These are phyloP conservation scores for Nothocercus julius DNA, from an alignment of 2,113 vertebrate genomes.

Conservation along the genomic window DNA sequence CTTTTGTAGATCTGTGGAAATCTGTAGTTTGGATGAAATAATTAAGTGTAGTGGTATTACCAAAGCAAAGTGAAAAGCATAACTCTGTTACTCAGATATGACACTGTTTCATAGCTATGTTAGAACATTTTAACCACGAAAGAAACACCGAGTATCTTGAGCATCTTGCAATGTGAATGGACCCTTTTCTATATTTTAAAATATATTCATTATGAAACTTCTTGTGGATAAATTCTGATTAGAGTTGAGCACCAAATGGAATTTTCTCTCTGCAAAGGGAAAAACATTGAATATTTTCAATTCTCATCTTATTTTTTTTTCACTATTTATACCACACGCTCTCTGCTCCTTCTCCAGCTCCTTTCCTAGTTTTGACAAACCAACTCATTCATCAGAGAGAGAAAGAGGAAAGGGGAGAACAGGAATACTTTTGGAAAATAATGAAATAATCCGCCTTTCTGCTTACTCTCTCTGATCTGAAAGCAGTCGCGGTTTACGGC, in stretches of 20 bases:
- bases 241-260: neutral
- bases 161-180: neutral
- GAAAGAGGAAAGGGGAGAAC: neutral
- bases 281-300: constrained; percentile 15
- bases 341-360: neutral
- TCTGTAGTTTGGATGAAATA: constrained; percentile 54
- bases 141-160: neutral
- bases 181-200: neutral
- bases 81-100: constrained; percentile 59
- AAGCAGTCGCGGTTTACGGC: neutral
- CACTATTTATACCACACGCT: neutral
- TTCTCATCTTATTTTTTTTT: neutral
- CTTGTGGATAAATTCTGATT: neutral
- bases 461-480: constrained; percentile 12
- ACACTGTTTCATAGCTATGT: constrained; percentile 15
- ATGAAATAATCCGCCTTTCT: constrained; percentile 22
- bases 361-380: constrained; percentile 33
- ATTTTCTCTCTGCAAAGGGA: constrained; percentile 14
- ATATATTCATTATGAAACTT: neutral
- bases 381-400: constrained; percentile 30
- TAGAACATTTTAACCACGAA: constrained; percentile 21
- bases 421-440: constrained; percentile 2
- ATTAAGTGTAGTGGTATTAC: constrained; percentile 52
- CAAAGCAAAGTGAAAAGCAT: constrained; percentile 54
- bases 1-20: constrained; percentile 39